Evolutionary conservation across 2,888 invertebrate genomes (phyloP), one percentile per base, ranked within the genome.

Genomic region (Spilarctia lutea): DNA sequence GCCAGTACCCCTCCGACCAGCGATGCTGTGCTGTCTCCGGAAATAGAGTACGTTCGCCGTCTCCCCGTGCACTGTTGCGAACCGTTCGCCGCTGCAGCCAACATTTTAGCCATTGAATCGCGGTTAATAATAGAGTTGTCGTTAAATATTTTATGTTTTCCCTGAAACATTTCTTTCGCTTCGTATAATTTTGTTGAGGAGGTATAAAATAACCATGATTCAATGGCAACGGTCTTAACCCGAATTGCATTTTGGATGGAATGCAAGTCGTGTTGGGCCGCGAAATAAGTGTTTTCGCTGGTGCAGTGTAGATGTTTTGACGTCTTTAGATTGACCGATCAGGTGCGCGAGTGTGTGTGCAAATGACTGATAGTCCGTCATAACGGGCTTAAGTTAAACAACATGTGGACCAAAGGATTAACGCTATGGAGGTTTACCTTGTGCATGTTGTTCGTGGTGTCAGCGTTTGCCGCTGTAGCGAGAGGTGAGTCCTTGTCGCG

Each of bases 11-110:
- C 93, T 96, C 94, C 96, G 96, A 96, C 96, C 96, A 95, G 96
- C 96, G 95, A 96, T 96, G 96, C 96, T 94, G 94, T 94, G 94
- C 96, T 96, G 96, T 96, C 96, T 96, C 96, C 95, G 95, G 94
- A 95, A 95, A 96, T 96, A 96, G 94, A 96, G 96, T 96, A 94
- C 94, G 93, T 90, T 83, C 89, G 90, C 87, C 87, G 87, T 83
- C 87, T 88, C 83, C 87, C 85, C 90, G 91, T 91, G 90, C 89
- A 90, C 90, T 91, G 88, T 89, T 91, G 92, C 90, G 91, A 83
- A 88, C 90, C 87, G 86, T 85, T 86, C 86, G 82, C 88, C 85
- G 86, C 86, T 88, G 88, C 89, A 88, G 83, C 86, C 86, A 84
- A 86, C 81, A 86, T 86, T 88, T 86, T 87, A 90, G 89, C 91